Evolutionary conservation across 2,888 invertebrate species (phyloP).

Genomic region (Scaptomyza polygonia): DNA sequence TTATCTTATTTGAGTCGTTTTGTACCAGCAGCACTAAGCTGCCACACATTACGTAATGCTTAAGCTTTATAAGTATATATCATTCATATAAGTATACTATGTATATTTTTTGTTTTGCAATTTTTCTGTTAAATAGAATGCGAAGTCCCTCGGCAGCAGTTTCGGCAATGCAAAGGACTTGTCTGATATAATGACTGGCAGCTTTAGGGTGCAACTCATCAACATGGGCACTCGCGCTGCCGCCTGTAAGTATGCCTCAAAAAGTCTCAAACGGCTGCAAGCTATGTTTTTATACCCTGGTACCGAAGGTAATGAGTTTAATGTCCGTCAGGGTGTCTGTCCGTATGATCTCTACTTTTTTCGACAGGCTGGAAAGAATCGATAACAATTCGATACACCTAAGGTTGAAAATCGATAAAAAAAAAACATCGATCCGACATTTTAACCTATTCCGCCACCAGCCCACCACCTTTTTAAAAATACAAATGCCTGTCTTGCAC

Average conservation of each 20-base stretch:
- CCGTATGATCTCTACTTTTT: no score
- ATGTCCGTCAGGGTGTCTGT: no score
- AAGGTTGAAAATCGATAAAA: no score
- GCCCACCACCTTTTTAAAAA: no score
- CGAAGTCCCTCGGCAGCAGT: conserved; percentile 82
- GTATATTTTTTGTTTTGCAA: neutral
- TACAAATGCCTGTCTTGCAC: no score
- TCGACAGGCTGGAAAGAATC: no score
- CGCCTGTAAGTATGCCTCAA: conserved; percentile 90
- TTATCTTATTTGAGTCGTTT: neutral
- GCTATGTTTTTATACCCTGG: neutral
- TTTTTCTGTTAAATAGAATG: conserved; percentile 66
- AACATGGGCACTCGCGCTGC: conserved; percentile 97
- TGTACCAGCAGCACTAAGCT: conserved; percentile 32
- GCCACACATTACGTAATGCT: conserved; percentile 44
- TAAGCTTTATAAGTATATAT: neutral
- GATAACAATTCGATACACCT: no score
- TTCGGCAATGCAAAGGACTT: conserved; percentile 83
- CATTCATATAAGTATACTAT: neutral
- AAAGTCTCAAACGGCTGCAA: conserved; percentile 50
- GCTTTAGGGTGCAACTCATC: conserved; percentile 89
- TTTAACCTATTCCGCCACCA: no score
- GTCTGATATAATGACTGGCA: conserved; percentile 87
- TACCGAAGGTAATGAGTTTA: neutral
- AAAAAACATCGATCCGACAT: no score